Conservation (phyloP, 2,797 vertebrate species). For the Champsocephalus esox region DNA sequence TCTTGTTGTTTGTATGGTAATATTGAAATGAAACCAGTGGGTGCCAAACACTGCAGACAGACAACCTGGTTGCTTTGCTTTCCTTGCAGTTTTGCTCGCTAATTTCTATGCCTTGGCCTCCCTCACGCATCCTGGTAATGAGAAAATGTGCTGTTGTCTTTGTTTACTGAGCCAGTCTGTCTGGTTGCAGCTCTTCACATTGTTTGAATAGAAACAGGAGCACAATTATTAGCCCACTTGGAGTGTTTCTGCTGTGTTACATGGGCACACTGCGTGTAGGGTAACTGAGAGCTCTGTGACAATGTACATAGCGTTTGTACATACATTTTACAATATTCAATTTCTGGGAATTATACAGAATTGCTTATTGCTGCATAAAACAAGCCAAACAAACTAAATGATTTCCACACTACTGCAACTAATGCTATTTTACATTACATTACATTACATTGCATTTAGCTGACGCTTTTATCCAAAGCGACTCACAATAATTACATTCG, state of each 20-base stretch:
- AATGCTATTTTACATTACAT: no score
- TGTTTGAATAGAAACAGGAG: conserved; percentile 83
- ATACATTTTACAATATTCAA: conserved; percentile 17
- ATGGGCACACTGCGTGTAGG: conserved; percentile 51
- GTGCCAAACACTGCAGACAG: conserved; percentile 76
- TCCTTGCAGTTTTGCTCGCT: conserved; percentile 81
- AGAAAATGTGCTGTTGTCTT: conserved; percentile 82
- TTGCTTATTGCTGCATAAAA: conserved; percentile 36
- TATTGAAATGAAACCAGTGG: conserved; percentile 83
- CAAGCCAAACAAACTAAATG: conserved; percentile 19
- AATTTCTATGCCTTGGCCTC: conserved; percentile 80
- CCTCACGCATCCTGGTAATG: conserved; percentile 80
- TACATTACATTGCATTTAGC: no score
- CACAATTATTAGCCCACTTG: conserved; percentile 76
- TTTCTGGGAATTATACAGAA: conserved; percentile 30
- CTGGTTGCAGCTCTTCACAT: conserved; percentile 78
- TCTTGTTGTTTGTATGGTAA: conserved; percentile 72
- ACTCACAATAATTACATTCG: no score
- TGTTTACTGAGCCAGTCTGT: conserved; percentile 80
- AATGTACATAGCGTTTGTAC: conserved; percentile 32
- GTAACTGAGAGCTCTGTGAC: conserved; percentile 32
- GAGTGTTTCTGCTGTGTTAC: conserved; percentile 70
- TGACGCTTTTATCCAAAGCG: no score
- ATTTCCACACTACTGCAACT: conserved; percentile 6
- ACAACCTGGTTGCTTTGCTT: conserved; percentile 82